Percentiles rank a stretch among this genome's conserved stretches.
Conservation (phyloP, 2,888 invertebrate genomes). For the Epsilonema sp. region DNA sequence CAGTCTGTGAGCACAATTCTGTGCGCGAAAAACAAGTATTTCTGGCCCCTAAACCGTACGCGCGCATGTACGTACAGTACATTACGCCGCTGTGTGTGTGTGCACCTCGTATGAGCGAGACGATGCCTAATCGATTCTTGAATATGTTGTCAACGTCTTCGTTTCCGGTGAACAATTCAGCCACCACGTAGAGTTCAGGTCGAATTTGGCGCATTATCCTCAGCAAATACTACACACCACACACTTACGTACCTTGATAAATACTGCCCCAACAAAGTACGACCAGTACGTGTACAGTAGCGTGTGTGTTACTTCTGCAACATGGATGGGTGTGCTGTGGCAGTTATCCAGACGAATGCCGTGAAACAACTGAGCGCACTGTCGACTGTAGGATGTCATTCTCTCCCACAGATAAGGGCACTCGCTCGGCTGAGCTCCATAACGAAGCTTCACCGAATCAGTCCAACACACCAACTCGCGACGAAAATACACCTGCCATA, state of each 20-base stretch:
- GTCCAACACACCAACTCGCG: constrained; percentile 90
- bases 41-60: no score
- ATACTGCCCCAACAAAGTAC: no score
- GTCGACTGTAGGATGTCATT: constrained; percentile 75
- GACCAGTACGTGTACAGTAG: no score
- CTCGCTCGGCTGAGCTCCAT: constrained; percentile 51
- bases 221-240: constrained; percentile 59
- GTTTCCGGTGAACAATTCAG: constrained; percentile 88
- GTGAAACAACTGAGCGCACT: constrained; percentile 72
- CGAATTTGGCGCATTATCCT: constrained; percentile 66
- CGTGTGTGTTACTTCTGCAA: constrained; percentile 52
- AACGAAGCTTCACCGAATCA: constrained; percentile 74
- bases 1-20: no score
- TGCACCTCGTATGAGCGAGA: constrained; percentile 65
- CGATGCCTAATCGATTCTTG: constrained; percentile 85
- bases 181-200: constrained; percentile 86
- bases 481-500: constrained; percentile 69
- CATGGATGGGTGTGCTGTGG: constrained; percentile 89
- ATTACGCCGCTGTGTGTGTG: no score
- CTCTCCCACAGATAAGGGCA: constrained; percentile 79
- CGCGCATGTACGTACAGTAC: no score
- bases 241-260: no score
- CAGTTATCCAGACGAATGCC: constrained; percentile 93
- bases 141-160: constrained; percentile 87
- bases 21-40: no score